Conservation (phyloP, 2,113 vertebrate genomes). For the Eupsittula cactorum region DNA sequence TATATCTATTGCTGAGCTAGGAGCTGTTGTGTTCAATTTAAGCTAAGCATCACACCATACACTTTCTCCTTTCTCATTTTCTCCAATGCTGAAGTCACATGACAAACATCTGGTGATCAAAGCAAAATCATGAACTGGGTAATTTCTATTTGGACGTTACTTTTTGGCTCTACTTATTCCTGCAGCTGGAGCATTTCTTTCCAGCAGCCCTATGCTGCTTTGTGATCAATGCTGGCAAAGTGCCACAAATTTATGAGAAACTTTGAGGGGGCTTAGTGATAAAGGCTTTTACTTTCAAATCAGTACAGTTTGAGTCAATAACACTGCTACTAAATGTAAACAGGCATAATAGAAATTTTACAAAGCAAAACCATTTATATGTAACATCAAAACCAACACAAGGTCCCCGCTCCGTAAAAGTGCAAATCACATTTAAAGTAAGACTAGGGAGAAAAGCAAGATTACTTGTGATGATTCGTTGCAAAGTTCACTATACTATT, state of each 20-base stretch:
- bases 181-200: slow-evolving; percentile 44
- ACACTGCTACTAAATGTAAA: neutral
- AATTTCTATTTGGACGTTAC: slow-evolving; percentile 33
- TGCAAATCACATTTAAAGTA: slow-evolving; percentile 67
- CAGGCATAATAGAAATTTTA: slow-evolving; percentile 51
- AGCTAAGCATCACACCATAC: neutral
- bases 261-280: slow-evolving; percentile 27
- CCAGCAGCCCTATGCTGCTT: neutral
- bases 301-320: slow-evolving; percentile 25
- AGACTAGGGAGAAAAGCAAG: slow-evolving; percentile 69
- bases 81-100: neutral
- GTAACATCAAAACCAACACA: slow-evolving; percentile 16
- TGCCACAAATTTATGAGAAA: slow-evolving; percentile 32
- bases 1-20: neutral
- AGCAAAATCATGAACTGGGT: slow-evolving; percentile 30
- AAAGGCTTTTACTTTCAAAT: slow-evolving; percentile 43
- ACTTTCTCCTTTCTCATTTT: neutral
- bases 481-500: slow-evolving; percentile 72
- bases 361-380: slow-evolving; percentile 48
- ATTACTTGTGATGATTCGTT: slow-evolving; percentile 69
- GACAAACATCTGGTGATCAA: slow-evolving; percentile 55
- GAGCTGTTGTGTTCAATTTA: neutral
- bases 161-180: slow-evolving; percentile 43
- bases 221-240: neutral
- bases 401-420: slow-evolving; percentile 63